These are phyloP conservation scores for Pollenia labialis DNA, from an alignment of 2,888 invertebrate genomes.

Conservation along the genomic window DNA sequence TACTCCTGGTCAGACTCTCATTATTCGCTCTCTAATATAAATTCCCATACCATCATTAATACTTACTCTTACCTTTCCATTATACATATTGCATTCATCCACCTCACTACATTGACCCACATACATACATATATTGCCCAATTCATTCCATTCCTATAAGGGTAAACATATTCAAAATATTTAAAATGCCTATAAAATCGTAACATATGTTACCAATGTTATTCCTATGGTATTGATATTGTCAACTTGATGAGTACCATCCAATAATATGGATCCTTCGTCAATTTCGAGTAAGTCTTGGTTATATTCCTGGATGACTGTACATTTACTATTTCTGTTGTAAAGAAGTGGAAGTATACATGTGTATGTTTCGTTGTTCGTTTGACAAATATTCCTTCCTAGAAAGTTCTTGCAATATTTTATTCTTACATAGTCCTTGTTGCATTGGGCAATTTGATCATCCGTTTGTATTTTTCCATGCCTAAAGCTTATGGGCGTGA, in stretches of 20 bases:
- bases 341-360: slow-evolving; percentile 20
- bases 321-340: slow-evolving; percentile 25
- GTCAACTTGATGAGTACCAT: slow-evolving; percentile 11
- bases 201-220: too few species aligned
- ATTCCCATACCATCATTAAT: too few species aligned
- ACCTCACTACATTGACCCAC: too few species aligned
- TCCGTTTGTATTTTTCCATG: slow-evolving; percentile 18
- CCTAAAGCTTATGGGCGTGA: slow-evolving; percentile 1
- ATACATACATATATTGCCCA: too few species aligned
- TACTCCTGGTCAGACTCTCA: too few species aligned
- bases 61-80: too few species aligned
- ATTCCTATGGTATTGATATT: slow-evolving; percentile 19
- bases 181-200: too few species aligned
- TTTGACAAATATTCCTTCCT: slow-evolving; percentile 6
- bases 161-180: too few species aligned
- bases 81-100: too few species aligned
- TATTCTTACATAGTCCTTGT: slow-evolving; percentile 10
- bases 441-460: not conserved
- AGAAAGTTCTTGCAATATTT: slow-evolving; percentile 13
- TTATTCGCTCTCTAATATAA: too few species aligned
- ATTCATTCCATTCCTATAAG: too few species aligned
- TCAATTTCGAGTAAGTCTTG: slow-evolving; percentile 17
- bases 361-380: slow-evolving; percentile 10
- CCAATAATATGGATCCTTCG: slow-evolving; percentile 35
- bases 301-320: slow-evolving; percentile 2